A percentile compares a stretch with the other conserved stretches of the same genome.
phyloP scores from a whole-genome alignment of 2,113 vertebrate genomes.

The Neopipo cinnamomea region DNA sequence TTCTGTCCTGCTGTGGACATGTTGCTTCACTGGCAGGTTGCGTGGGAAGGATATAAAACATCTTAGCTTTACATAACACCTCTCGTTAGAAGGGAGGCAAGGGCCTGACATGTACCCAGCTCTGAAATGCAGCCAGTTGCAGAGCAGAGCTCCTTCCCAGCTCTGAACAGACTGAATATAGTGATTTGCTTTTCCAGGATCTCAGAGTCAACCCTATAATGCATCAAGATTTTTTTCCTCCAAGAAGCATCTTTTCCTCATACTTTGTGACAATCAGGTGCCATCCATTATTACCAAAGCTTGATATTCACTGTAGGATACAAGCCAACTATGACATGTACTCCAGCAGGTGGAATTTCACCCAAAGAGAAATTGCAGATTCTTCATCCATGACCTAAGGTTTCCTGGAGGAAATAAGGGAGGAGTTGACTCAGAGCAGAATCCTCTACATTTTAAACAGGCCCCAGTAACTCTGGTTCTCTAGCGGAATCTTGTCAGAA shows the following conservation, averaged over 20 bases:
- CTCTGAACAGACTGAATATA: background rate
- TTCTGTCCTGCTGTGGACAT: background rate
- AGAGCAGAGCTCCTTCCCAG: conserved; percentile 5
- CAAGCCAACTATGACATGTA: background rate
- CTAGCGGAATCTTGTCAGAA: accelerated
- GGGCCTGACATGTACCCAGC: background rate
- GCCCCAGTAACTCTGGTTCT: background rate
- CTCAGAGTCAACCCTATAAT: background rate
- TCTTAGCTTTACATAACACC: background rate
- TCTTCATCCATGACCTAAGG: background rate
- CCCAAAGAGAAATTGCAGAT: background rate
- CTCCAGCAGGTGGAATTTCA: background rate
- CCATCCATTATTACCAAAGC: background rate
- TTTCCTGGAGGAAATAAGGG: background rate
- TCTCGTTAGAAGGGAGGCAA: background rate
- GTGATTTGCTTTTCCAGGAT: background rate
- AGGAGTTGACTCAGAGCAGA: background rate
- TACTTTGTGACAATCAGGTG: background rate
- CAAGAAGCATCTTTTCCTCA: background rate
- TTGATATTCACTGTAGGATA: background rate
- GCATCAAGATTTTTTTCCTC: background rate
- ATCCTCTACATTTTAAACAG: conserved; percentile 36
- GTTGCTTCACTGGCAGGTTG: background rate
- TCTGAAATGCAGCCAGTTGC: background rate
- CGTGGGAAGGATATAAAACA: background rate